A percentile compares a stretch with the other conserved stretches of the same genome.
Conservation (phyloP, 2,113 vertebrate species). For the Varanus komodoensis region DNA sequence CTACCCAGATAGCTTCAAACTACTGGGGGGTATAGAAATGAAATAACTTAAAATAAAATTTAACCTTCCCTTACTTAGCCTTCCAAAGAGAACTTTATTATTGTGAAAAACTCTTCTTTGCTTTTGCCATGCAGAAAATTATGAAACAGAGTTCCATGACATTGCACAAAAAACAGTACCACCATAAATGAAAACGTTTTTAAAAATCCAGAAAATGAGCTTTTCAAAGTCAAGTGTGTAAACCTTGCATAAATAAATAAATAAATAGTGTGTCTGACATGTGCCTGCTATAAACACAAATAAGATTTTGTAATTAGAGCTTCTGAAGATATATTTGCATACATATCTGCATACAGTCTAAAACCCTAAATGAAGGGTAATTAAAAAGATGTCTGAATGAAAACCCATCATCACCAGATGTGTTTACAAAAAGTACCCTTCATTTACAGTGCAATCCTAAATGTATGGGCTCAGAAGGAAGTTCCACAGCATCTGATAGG, state of each 20-base stretch:
- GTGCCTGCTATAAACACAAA: not conserved
- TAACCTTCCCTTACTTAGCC: not conserved
- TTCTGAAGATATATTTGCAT: not conserved
- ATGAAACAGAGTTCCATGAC: not conserved
- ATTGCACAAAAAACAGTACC: not conserved
- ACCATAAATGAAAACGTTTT: not conserved
- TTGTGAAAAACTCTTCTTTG: not conserved
- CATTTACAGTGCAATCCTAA: no score
- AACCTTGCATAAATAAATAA: not conserved
- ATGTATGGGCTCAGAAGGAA: no score
- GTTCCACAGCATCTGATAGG: no score
- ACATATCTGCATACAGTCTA: not conserved
- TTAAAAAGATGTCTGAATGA: no score
- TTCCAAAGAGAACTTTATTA: not conserved
- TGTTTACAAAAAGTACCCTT: not conserved
- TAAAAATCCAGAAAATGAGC: not conserved
- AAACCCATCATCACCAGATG: not conserved
- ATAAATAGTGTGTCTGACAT: no score
- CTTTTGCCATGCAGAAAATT: not conserved
- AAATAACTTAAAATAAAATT: no score
- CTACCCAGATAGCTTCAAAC: no score
- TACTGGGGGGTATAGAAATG: no score
- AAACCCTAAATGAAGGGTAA: not conserved
- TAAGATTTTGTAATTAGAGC: not conserved
- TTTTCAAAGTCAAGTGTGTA: not conserved